Percentiles rank a stretch among this genome's conserved stretches.
These are phyloP conservation scores for Phengaris alcon DNA, from an alignment of 2,888 invertebrate genomes.

Conservation along the genomic window DNA sequence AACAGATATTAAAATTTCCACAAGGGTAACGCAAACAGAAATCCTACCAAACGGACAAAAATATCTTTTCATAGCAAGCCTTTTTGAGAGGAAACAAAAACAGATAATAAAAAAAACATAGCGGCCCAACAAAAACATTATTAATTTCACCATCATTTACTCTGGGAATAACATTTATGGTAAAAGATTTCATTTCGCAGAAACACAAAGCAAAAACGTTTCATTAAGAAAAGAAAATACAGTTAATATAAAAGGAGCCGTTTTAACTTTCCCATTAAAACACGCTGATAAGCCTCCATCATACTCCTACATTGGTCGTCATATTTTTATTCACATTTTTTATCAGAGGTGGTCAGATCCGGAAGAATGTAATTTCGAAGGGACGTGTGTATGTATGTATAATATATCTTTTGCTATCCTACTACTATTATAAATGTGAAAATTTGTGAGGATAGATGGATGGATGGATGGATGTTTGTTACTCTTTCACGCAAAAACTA, in stretches of 20 bases:
- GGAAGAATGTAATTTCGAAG: too few species aligned
- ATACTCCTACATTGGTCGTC: constrained; percentile 44
- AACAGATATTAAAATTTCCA: constrained; percentile 5
- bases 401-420: too few species aligned
- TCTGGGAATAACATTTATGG: constrained; percentile 23
- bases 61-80: constrained; percentile 7
- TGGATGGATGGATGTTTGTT: too few species aligned
- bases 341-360: constrained; percentile 31
- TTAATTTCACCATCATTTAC: constrained; percentile 28
- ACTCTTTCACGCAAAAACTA: too few species aligned
- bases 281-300: constrained; percentile 69
- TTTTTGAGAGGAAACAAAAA: background rate
- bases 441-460: too few species aligned
- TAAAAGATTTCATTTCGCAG: constrained; percentile 33
- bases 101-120: constrained; percentile 9
- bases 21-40: constrained; percentile 3
- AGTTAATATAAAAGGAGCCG: constrained; percentile 54
- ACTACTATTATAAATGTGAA: too few species aligned
- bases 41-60: constrained; percentile 1
- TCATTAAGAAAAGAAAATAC: constrained; percentile 51
- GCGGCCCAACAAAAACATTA: constrained; percentile 22
- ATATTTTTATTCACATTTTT: constrained; percentile 44
- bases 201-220: constrained; percentile 43
- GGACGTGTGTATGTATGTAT: too few species aligned
- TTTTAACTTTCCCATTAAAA: constrained; percentile 60